Conservation (phyloP, 2,888 invertebrate genomes). For the Microplitis deprimator region DNA sequence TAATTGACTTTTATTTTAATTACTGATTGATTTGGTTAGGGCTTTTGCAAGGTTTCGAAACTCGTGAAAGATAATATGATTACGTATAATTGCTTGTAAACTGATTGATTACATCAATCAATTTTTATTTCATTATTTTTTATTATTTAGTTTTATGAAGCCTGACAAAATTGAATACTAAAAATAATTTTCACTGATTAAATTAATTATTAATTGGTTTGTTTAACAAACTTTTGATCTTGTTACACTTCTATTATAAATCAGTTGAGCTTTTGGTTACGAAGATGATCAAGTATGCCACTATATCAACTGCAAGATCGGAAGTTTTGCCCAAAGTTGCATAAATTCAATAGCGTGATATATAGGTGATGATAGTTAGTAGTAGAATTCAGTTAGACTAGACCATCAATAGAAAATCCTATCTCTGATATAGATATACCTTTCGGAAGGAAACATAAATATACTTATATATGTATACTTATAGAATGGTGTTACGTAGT, state of each 20-base stretch:
- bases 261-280: neutral
- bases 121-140: no score
- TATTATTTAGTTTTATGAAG: no score
- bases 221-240: neutral
- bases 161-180: no score
- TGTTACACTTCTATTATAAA: neutral
- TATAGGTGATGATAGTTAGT: conserved; percentile 25
- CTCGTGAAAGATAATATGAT: neutral
- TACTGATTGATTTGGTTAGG: neutral
- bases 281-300: neutral
- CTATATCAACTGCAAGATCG: conserved; percentile 17
- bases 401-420: neutral
- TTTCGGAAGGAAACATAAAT: neutral
- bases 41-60: neutral
- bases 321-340: conserved; percentile 16
- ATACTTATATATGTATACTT: neutral
- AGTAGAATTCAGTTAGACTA: neutral
- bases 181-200: neutral
- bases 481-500: conserved; percentile 2
- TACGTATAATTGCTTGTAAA: neutral
- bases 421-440: conserved; percentile 19
- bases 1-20: neutral
- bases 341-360: conserved; percentile 10
- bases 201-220: neutral
- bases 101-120: neutral